phyloP scores from a whole-genome alignment of 2,797 vertebrate genomes.

The Jordanella pulchra region DNA sequence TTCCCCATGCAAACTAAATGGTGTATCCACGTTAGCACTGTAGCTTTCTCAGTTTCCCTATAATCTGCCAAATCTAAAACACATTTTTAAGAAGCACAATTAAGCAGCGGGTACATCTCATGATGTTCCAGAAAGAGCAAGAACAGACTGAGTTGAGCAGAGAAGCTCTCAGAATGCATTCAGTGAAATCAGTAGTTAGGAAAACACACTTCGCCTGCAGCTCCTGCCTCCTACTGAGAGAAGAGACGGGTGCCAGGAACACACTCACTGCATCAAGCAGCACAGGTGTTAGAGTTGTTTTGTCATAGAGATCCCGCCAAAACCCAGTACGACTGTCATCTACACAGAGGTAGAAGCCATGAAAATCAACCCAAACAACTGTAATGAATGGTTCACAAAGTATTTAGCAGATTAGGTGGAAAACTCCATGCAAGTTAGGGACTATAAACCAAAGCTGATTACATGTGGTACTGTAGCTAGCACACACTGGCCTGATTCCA shows the following conservation, averaged over 20 bases:
- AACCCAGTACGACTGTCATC: slow-evolving; percentile 58
- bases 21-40: not conserved
- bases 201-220: slow-evolving; percentile 39
- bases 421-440: slow-evolving; percentile 49
- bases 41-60: not conserved
- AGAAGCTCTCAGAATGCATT: slow-evolving; percentile 42
- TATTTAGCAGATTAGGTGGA: slow-evolving; percentile 67
- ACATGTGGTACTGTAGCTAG: slow-evolving; percentile 53
- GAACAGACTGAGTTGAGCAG: slow-evolving; percentile 49
- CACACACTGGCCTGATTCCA: slow-evolving; percentile 32
- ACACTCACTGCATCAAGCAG: slow-evolving; percentile 57
- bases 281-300: slow-evolving; percentile 66
- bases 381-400: slow-evolving; percentile 63
- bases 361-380: slow-evolving; percentile 65
- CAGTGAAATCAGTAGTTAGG: slow-evolving; percentile 48
- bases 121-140: slow-evolving; percentile 46
- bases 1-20: too few species aligned
- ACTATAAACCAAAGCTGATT: slow-evolving; percentile 69
- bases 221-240: slow-evolving; percentile 22
- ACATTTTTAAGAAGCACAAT: slow-evolving; percentile 3
- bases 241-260: slow-evolving; percentile 65
- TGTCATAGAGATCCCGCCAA: slow-evolving; percentile 49
- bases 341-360: slow-evolving; percentile 35
- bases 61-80: not conserved
- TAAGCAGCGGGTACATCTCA: slow-evolving; percentile 52